These are phyloP conservation scores for Drosophila pectinifera DNA, from an alignment of 1,140 invertebrate genomes.

Conservation along the genomic window DNA sequence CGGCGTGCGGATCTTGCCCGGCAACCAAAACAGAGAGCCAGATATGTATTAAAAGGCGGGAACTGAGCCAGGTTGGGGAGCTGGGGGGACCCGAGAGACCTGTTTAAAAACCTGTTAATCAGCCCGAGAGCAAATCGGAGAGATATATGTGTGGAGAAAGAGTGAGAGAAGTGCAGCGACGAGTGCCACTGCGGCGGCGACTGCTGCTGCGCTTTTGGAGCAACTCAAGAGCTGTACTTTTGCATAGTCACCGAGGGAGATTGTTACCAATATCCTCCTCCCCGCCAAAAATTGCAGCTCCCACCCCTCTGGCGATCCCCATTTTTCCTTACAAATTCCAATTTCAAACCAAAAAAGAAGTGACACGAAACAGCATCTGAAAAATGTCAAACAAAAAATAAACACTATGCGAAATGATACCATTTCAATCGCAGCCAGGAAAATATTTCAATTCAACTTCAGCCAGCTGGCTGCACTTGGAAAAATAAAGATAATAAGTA, in stretches of 20 bases:
- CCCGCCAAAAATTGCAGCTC: neutral
- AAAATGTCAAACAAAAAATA: slow-evolving; percentile 76
- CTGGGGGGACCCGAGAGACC: slow-evolving; percentile 59
- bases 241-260: slow-evolving; percentile 30
- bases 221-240: slow-evolving; percentile 59
- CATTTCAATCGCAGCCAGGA: slow-evolving; percentile 1
- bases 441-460: slow-evolving; percentile 51
- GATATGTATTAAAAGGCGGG: slow-evolving; percentile 8
- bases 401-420: slow-evolving; percentile 38
- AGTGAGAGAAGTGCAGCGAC: slow-evolving; percentile 27
- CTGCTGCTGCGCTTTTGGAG: slow-evolving; percentile 46
- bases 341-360: neutral
- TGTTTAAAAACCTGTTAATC: slow-evolving; percentile 80
- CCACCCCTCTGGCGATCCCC: no score
- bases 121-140: slow-evolving; percentile 41
- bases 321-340: slow-evolving; percentile 2
- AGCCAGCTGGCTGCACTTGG: neutral
- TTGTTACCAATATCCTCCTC: slow-evolving; percentile 1
- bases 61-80: neutral
- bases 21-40: slow-evolving; percentile 56
- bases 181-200: neutral
- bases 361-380: slow-evolving; percentile 40
- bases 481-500: no score
- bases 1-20: slow-evolving; percentile 73
- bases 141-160: slow-evolving; percentile 16